Conservation (phyloP, 2,113 vertebrate species). For the Thamnaconus septentrionalis region DNA sequence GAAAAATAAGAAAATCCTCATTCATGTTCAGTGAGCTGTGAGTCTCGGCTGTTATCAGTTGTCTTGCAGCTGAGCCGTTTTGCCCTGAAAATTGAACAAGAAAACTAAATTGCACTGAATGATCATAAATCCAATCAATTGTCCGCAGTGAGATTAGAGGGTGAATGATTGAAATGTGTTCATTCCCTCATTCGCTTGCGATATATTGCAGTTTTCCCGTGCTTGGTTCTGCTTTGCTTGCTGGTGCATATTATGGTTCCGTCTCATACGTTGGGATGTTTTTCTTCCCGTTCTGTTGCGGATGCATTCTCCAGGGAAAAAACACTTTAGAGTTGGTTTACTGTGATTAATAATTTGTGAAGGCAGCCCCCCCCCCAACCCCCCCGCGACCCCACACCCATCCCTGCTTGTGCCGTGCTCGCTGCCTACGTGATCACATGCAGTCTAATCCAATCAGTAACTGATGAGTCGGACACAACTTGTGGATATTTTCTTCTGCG, state of each 20-base stretch:
- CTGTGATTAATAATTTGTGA: slow-evolving; percentile 59
- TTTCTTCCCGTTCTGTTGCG: neutral
- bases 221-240: slow-evolving; percentile 23
- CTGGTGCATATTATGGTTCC: too few relatives aligned
- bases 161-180: slow-evolving; percentile 18
- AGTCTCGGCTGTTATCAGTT: slow-evolving; percentile 1
- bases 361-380: neutral
- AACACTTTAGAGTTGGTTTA: slow-evolving; percentile 36
- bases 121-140: slow-evolving; percentile 17
- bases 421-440: slow-evolving; percentile 50
- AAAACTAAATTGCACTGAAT: neutral
- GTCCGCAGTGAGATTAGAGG: slow-evolving; percentile 9
- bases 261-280: neutral
- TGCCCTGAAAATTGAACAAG: neutral
- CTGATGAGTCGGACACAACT: slow-evolving; percentile 28
- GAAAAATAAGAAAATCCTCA: slow-evolving; percentile 2
- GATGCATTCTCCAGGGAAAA: slow-evolving; percentile 17
- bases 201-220: slow-evolving; percentile 4
- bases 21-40: slow-evolving; percentile 1
- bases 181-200: neutral
- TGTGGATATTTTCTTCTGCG: slow-evolving; percentile 36
- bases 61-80: slow-evolving; percentile 7
- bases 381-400: too few relatives aligned
- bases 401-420: neutral
- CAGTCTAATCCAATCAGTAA: slow-evolving; percentile 52